These are phyloP conservation scores for Pimpla rufipes DNA, from an alignment of 2,888 invertebrate genomes.

Conservation along the genomic window DNA sequence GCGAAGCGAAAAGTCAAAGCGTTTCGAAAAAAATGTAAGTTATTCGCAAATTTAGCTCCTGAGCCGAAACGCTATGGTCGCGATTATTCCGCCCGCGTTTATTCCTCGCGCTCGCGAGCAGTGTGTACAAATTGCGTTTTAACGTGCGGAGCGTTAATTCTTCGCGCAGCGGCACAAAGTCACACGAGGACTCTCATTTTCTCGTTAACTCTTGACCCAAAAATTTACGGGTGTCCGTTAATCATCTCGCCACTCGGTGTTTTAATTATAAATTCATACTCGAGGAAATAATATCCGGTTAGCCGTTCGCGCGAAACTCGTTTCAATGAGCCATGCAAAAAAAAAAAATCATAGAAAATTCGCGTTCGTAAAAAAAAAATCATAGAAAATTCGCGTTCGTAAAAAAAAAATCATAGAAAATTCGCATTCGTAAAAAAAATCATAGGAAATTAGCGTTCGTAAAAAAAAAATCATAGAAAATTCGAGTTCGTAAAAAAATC, in stretches of 20 bases:
- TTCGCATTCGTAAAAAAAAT: too few relatives aligned
- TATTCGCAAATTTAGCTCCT: neutral
- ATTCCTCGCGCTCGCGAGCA: neutral
- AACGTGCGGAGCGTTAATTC: neutral
- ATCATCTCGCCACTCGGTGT: neutral
- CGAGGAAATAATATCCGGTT: neutral
- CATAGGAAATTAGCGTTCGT: too few relatives aligned
- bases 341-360: neutral
- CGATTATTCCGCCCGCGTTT: neutral
- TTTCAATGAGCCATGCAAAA: neutral
- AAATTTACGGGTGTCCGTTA: neutral
- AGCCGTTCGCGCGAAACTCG: neutral
- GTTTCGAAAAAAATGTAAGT: neutral
- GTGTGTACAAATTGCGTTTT: neutral
- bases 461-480: neutral
- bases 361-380: neutral
- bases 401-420: neutral
- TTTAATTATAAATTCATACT: neutral
- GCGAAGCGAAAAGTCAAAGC: neutral
- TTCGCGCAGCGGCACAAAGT: neutral
- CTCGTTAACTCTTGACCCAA: conserved; percentile 22
- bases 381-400: neutral
- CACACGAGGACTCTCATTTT: conserved; percentile 18
- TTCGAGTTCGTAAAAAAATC: too few relatives aligned
- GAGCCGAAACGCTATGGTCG: neutral